These are phyloP conservation scores for Rhodeus uyekii DNA, from an alignment of 2,797 vertebrate species.

Conservation along the genomic window DNA sequence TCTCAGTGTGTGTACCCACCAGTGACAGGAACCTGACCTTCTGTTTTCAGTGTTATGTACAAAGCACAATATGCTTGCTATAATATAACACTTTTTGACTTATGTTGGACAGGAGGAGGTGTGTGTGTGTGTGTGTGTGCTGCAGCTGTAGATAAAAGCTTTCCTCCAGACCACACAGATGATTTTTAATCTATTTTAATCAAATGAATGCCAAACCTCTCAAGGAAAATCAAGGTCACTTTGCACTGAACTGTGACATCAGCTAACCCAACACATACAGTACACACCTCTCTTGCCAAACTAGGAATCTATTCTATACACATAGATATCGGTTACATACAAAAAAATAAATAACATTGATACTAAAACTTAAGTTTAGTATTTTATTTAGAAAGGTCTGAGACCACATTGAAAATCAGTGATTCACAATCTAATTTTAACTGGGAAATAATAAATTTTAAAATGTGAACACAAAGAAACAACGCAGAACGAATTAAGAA, in stretches of 20 bases:
- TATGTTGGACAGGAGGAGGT: background rate
- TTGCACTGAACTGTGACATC: background rate
- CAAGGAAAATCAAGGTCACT: background rate
- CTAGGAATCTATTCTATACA: background rate
- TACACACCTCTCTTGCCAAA: background rate
- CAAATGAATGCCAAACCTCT: background rate
- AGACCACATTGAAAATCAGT: background rate
- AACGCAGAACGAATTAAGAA: background rate
- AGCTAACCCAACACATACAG: background rate
- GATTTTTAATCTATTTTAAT: background rate
- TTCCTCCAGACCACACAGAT: slow-evolving; percentile 24
- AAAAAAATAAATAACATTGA: background rate
- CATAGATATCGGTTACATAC: background rate
- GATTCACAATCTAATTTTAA: background rate
- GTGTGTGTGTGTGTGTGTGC: background rate
- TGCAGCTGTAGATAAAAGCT: slow-evolving; percentile 27
- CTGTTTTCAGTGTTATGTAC: background rate
- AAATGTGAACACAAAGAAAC: background rate
- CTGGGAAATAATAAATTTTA: background rate
- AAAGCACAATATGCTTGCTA: background rate
- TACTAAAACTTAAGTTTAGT: no score
- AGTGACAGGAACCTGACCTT: background rate
- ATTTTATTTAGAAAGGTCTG: no score
- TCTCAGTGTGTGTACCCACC: slow-evolving; percentile 6
- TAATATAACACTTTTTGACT: background rate